Evolutionary conservation across 2,113 vertebrate genomes (phyloP), one percentile per base, ranked within the genome.

Genomic region (Herpailurus yagouaroundi): DNA sequence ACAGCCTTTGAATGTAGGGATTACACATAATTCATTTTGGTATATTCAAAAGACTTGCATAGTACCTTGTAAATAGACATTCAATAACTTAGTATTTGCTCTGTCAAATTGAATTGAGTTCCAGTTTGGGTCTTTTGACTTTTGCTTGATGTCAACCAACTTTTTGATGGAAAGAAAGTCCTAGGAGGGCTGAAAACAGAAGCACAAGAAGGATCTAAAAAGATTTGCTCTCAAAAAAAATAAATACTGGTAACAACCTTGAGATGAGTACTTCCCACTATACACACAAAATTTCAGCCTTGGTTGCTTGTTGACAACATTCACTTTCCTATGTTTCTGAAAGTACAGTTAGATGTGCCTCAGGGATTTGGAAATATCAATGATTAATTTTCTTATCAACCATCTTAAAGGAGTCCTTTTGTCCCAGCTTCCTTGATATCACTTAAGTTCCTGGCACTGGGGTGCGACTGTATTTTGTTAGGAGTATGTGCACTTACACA

Each of bases 41-140:
- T 81, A 89, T 93, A 96, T 96, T 95, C 76, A 74, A 82, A 95
- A 93, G 73, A 85, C 89, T 82, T 15, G 23, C 73, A 94, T 7
- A 48, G 64, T 10, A n/a, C 93, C 95, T 95, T 82, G 89, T 95
- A 96, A 97, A 97, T 60, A 97, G 85, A 95, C 73, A 89, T 94
- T 83, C 95, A 91, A 57, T 95, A 95, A 89, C 93, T 88, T 73
- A 52, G 45, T 94, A 86, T 97, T 98, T 97, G 95, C 95, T 97
- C 55, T 97, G 21, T 93, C 7, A 16, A 97, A 97, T 83, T 82
- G 92, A 93, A 89, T 64, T 89, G 86, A 80, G 68, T 92, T 92
- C 89, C 68, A 90, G 27, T 89, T 89, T 86, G 85, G 82, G 82
- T 94, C 91, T 94, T 92, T 69, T 82, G 96, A 94, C 87, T 96